These are phyloP conservation scores for Trichacis sp. DNA, from an alignment of 2,888 invertebrate species.

Conservation along the genomic window DNA sequence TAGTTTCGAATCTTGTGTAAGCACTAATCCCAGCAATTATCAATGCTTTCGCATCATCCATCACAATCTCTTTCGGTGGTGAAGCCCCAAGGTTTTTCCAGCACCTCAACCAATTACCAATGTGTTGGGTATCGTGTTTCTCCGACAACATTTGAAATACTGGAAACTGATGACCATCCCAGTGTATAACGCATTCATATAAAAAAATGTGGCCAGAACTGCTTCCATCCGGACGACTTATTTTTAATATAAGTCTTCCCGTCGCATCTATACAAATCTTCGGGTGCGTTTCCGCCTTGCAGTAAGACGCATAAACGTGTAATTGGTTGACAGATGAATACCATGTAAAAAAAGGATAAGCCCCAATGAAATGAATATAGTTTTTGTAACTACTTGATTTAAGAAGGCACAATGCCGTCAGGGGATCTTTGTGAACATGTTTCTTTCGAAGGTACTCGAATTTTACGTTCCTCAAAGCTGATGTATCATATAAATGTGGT, in stretches of 20 bases:
- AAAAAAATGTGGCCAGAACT: conserved; percentile 4
- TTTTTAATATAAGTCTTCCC: not conserved
- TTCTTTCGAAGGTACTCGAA: not conserved
- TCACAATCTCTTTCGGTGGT: conserved; percentile 13
- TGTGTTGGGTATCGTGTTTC: conserved; percentile 16
- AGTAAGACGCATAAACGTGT: conserved; percentile 27
- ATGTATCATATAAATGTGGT: conserved; percentile 6
- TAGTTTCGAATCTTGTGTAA: conserved; percentile 8
- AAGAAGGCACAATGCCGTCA: conserved; percentile 5
- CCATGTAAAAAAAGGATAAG: conserved; percentile 33
- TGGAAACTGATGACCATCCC: conserved; percentile 5
- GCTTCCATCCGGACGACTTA: not conserved
- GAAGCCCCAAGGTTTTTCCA: conserved; percentile 6
- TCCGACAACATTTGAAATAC: conserved; percentile 18
- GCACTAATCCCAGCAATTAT: conserved; percentile 15
- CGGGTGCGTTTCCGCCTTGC: not conserved
- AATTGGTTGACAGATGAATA: conserved; percentile 36
- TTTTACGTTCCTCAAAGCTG: conserved; percentile 10
- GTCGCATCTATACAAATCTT: conserved; percentile 11
- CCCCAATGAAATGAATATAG: conserved; percentile 8
- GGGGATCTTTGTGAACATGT: conserved; percentile 8
- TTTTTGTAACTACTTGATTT: conserved; percentile 5
- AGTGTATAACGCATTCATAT: conserved; percentile 4
- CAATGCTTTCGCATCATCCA: conserved; percentile 15
- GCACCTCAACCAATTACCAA: not conserved